These are phyloP conservation scores for Drosophila sucinea DNA, from an alignment of 1,140 invertebrate species.

Conservation along the genomic window DNA sequence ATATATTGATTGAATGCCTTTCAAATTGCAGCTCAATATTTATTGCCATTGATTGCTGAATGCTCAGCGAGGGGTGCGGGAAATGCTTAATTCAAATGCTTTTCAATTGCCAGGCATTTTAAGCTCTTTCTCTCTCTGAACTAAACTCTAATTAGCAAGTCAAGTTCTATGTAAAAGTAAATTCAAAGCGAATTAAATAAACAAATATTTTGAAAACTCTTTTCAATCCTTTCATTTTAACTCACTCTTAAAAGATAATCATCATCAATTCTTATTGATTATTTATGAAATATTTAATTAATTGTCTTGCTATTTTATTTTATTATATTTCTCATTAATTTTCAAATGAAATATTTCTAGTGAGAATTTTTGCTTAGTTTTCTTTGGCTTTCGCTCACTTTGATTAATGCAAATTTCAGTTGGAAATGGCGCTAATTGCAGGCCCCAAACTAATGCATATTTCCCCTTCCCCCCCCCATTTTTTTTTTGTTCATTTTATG, in stretches of 20 bases:
- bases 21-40: slow-evolving; percentile 10
- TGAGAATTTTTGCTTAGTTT: background rate
- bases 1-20: slow-evolving; percentile 17
- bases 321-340: background rate
- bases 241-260: too few species aligned
- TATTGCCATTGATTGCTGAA: background rate
- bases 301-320: background rate
- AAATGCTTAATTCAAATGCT: background rate
- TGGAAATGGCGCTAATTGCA: slow-evolving; percentile 16
- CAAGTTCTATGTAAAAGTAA: background rate
- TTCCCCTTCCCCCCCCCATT: background rate
- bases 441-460: slow-evolving; percentile 15
- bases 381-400: background rate
- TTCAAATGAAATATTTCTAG: background rate
- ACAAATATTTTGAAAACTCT: too few species aligned
- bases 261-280: too few species aligned
- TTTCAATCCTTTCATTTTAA: too few species aligned
- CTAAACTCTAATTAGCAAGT: too few species aligned
- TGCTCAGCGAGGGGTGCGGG: background rate
- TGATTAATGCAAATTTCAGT: slow-evolving; percentile 13
- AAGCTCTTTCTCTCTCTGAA: background rate
- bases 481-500: slow-evolving; percentile 3
- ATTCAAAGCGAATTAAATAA: too few species aligned
- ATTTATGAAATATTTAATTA: too few species aligned
- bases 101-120: background rate